Conservation (phyloP, 2,888 invertebrate species). For the Cataglyphis albicans region DNA sequence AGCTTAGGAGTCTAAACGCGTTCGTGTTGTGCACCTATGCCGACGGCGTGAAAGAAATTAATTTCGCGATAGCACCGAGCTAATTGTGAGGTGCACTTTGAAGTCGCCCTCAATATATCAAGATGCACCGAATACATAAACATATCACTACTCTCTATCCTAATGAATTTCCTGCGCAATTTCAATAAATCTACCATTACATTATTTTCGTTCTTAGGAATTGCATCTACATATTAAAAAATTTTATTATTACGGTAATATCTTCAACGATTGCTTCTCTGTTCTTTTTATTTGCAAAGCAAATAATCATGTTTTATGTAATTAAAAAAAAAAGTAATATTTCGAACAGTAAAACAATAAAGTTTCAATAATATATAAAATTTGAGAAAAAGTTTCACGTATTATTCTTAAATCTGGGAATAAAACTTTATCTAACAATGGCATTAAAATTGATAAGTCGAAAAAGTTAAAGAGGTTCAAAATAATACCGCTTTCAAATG, state of each 20-base stretch:
- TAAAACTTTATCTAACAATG: conserved; percentile 34
- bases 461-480: conserved; percentile 48
- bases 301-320: background rate
- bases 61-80: conserved; percentile 61
- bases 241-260: background rate
- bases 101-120: conserved; percentile 52
- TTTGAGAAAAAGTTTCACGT: background rate
- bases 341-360: background rate
- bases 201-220: background rate
- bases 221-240: background rate
- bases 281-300: background rate
- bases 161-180: conserved; percentile 34
- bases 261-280: background rate
- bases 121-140: conserved; percentile 48
- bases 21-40: conserved; percentile 47
- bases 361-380: background rate
- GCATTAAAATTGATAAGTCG: conserved; percentile 48
- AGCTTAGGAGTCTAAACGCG: conserved; percentile 54
- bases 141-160: conserved; percentile 44
- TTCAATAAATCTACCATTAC: conserved; percentile 19
- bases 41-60: conserved; percentile 62
- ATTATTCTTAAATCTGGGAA: conserved; percentile 8
- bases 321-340: background rate
- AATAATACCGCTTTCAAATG: conserved; percentile 29
- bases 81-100: conserved; percentile 69